Conservation (phyloP, 2,113 vertebrate genomes). For the Rhynchomys soricoides region DNA sequence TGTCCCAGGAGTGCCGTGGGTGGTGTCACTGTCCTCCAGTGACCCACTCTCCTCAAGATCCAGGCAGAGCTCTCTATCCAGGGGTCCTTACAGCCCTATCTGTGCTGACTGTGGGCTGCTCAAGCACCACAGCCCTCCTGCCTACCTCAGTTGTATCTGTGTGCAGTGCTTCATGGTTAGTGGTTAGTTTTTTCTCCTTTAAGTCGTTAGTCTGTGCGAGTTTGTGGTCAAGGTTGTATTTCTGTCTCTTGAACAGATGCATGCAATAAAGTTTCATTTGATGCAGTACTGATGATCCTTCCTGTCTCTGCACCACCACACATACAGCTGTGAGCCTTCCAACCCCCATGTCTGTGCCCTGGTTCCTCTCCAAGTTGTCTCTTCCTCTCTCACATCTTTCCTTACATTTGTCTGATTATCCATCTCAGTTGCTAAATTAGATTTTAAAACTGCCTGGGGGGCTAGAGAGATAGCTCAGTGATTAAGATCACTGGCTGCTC, state of each 20-base stretch:
- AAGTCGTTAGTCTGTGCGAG: neutral
- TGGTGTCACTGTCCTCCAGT: neutral
- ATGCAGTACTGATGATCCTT: too few species aligned
- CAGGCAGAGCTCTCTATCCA: neutral
- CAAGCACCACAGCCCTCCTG: neutral
- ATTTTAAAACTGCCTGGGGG: neutral
- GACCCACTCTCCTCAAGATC: neutral
- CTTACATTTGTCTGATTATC: neutral
- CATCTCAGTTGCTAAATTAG: neutral
- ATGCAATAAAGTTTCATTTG: neutral
- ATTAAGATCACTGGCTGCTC: neutral
- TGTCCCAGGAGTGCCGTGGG: neutral
- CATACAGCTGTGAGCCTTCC: fast-evolving
- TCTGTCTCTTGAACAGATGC: neutral
- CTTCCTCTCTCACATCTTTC: too few species aligned
- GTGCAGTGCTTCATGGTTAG: fast-evolving
- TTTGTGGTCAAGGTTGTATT: neutral
- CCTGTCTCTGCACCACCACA: fast-evolving
- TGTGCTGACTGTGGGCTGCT: neutral
- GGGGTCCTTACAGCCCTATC: neutral
- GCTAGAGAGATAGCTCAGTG: neutral
- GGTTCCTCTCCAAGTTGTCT: neutral
- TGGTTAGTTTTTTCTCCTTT: neutral
- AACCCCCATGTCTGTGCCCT: fast-evolving
- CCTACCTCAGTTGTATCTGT: neutral